Base-by-base conservation (phyloP, 2,888 invertebrate genomes). In the Papilio demoleus region DNA sequence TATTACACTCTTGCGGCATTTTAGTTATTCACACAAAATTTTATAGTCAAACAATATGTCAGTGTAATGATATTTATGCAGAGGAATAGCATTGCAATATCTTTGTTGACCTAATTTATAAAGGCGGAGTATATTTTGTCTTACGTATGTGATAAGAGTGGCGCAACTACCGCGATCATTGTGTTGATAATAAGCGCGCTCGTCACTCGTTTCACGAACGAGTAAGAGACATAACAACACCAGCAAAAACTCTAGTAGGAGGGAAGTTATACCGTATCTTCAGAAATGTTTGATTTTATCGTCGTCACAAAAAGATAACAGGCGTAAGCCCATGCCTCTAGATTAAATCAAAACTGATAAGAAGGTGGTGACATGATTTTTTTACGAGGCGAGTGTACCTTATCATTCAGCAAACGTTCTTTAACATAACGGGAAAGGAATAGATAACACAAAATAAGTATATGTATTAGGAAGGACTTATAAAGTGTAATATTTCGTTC, bases 341-440 rank as follows among this genome's bases (percentile, higher is more conserved):
- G 85, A 86, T 79, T 79, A 85, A 88, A 88, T 88, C 86, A 87
- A 85, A 87, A 81, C 85, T 84, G 87, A 90, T 89, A 88, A 88
- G 79, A 77, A 83, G 78, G 70, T 85, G 84, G 83, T 87, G 89
- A 85, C 89, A 90, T 80, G 77, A 80, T 90, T 77, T 76, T 81
- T 81, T 76, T 70, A 70, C 66, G 53, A 53, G 27, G 74, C 72
- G 72, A 65, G 72, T 74, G 74, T 75, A 74, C 72, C 42, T 68
- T 77, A 77, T 74, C 77, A 71, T 73, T 70, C 72, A 72, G 73
- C 72, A 71, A 73, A 75, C 72, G 71, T 60, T 68, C 69, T 60
- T 19, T 66, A 40, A 42, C 58, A 34, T n/a, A 53, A 53, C 27
- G n/a, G 47, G 34, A 65, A 68, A 40, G 61, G 66, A 22, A 38